These are phyloP conservation scores for Typhlichthys subterraneus DNA, from an alignment of 2,797 vertebrate species.

Conservation along the genomic window DNA sequence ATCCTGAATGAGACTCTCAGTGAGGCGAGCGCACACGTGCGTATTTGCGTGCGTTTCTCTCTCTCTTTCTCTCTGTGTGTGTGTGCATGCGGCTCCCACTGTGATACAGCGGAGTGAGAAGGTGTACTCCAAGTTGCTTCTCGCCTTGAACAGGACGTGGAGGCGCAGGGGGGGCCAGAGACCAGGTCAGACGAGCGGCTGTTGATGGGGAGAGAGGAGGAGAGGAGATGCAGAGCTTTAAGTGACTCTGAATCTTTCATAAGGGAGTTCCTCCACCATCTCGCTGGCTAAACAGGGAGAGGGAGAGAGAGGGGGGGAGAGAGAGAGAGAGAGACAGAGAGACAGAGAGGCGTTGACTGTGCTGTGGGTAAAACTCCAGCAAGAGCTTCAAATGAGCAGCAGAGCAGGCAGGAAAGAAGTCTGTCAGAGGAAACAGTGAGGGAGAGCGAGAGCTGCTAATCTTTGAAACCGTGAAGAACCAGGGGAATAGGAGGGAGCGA, in stretches of 20 bases:
- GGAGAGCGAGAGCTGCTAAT: conserved; percentile 22
- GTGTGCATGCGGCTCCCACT: conserved; percentile 4
- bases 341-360: conserved; percentile 26
- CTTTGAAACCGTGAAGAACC: conserved; percentile 29
- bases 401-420: conserved; percentile 37
- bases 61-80: conserved; percentile 19
- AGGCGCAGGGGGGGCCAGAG: conserved; percentile 30
- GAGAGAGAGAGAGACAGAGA: conserved; percentile 28
- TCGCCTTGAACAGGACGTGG: conserved; percentile 42
- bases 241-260: conserved; percentile 85
- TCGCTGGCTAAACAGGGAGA: conserved; percentile 70
- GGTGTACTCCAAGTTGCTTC: neutral
- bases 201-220: conserved; percentile 53
- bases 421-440: conserved; percentile 32
- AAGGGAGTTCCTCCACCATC: conserved; percentile 75
- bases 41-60: conserved; percentile 40
- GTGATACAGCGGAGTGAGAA: neutral
- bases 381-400: conserved; percentile 54
- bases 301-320: conserved; percentile 16
- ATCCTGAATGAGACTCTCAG: conserved; percentile 87
- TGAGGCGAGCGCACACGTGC: conserved; percentile 48
- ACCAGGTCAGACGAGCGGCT: conserved; percentile 56
- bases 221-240: conserved; percentile 62
- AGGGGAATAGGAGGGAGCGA: conserved; percentile 4
- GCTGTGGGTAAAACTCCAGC: conserved; percentile 48